Evolutionary conservation across 2,113 vertebrate species (phyloP), one percentile per base, ranked within the genome.

Genomic region (Grallaria varia): DNA sequence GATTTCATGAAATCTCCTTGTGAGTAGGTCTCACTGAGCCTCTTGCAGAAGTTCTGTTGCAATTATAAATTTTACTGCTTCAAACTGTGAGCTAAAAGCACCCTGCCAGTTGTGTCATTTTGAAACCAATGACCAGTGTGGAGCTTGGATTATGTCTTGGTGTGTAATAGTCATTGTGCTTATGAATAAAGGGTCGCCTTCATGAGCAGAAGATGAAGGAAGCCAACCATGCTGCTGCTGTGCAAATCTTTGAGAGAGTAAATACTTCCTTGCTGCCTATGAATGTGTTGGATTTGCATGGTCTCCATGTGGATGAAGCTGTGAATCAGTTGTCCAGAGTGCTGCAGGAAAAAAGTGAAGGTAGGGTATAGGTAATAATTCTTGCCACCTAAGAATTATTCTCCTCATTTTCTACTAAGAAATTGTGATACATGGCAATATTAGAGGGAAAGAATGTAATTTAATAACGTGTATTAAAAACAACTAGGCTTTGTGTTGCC

Each of bases 261-360:
- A 99, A 99, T 72, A 93, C 98, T 33, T 99, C 99, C 5, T 97
- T 99, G 80, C 97, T 99, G 89, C 99, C 99, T 10, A 98, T 98
- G 95, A 99, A 99, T 63, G 98, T 99, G 95, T 96, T 99, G 97
- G 99, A 99, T 93, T 98, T 99, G 30, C 99, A 99, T 31, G 99
- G 99, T 44, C 98, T 99, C 47, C 99, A 99, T 83, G 99, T 99
- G 47, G 98, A 98, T 44, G 99, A 99, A 97, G 99, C 99, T 30
- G 95, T 99, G 90, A 89, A 98, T 82, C 99, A 99, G 56, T 95
- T 99, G 87, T 96, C 87, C 18, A 96, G 97, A 74, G 98, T 99
- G 63, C 97, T 99, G 62, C 96, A 98, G 77, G 97, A 98, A 64
- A 99, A 99, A 97, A 98, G 94, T 62, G 96, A 98, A 97, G 99